Evolutionary conservation across 2,888 invertebrate genomes (phyloP).

Genomic region (Watsonalla binaria): DNA sequence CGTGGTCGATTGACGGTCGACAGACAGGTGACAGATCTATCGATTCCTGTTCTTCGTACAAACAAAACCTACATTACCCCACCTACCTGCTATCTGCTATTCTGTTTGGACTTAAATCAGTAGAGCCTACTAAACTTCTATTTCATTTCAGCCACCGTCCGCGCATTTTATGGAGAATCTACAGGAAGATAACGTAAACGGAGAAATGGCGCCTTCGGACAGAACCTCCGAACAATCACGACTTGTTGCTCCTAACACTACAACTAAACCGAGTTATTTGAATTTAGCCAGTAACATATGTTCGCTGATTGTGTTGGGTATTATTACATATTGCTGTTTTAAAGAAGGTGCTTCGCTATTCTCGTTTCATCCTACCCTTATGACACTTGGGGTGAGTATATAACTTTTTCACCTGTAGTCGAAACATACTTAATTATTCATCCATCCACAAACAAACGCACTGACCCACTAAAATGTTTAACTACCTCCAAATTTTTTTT

Average conservation of each 20-base stretch:
- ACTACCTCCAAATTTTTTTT: no score
- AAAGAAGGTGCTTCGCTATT: constrained; percentile 52
- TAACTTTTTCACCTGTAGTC: neutral
- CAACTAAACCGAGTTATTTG: constrained; percentile 54
- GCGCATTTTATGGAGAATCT: constrained; percentile 29
- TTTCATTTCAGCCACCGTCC: neutral
- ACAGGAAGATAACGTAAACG: constrained; percentile 18
- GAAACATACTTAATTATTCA: no score
- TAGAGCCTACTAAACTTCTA: constrained; percentile 6
- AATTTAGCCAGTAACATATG: constrained; percentile 60
- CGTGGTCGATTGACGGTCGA: no score
- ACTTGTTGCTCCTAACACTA: constrained; percentile 44
- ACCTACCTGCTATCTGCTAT: no score
- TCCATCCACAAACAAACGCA: no score
- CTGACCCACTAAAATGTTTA: no score
- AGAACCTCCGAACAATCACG: constrained; percentile 58
- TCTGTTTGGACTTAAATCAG: neutral
- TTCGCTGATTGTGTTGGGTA: constrained; percentile 48
- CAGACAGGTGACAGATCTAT: no score
- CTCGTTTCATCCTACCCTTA: constrained; percentile 69
- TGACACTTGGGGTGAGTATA: constrained; percentile 67
- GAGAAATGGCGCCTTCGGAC: constrained; percentile 47
- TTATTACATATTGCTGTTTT: constrained; percentile 59
- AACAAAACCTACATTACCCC: no score
- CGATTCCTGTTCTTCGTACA: no score